A percentile compares a stretch with the other conserved stretches of the same genome.
phyloP scores from a whole-genome alignment of 2,113 vertebrate species.

The Sphaerodactylus townsendi region DNA sequence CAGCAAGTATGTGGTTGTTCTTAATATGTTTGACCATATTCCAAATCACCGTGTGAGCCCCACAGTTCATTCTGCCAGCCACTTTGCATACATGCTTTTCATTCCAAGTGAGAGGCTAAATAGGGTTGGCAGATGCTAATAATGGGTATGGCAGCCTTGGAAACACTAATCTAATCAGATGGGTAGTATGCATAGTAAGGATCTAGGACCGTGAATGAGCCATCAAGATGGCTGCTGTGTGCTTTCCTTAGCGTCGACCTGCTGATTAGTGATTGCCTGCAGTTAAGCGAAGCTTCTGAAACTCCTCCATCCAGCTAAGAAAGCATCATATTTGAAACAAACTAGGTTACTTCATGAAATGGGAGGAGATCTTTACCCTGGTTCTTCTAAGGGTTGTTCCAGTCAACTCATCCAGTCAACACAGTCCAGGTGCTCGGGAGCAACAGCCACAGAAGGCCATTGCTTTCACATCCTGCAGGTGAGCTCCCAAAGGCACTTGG shows the following conservation, averaged over 20 bases:
- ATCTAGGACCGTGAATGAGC: neutral
- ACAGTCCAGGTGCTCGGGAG: too few relatives aligned
- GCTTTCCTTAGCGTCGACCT: neutral
- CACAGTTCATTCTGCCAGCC: conserved; percentile 1
- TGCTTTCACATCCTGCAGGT: too few relatives aligned
- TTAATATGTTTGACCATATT: neutral
- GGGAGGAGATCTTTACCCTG: neutral
- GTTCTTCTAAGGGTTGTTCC: neutral
- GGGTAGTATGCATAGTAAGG: conserved; percentile 11
- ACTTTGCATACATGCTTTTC: neutral
- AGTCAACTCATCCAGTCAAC: neutral
- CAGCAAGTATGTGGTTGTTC: conserved; percentile 15
- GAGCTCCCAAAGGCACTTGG: too few relatives aligned
- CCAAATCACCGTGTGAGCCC: neutral
- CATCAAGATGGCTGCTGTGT: neutral
- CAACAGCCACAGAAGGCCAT: too few relatives aligned
- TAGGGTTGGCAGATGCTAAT: conserved; percentile 42
- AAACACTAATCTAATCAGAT: conserved; percentile 43
- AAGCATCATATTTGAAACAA: neutral
- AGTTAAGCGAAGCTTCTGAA: neutral
- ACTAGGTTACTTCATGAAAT: neutral
- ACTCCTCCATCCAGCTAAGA: neutral
- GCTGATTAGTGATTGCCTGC: neutral
- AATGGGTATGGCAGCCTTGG: conserved; percentile 24
- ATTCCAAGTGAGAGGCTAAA: conserved; percentile 15